A percentile compares a stretch with the other conserved stretches of the same genome.
phyloP scores from a whole-genome alignment of 2,797 vertebrate species.

The Rhynchonycteris naso region DNA sequence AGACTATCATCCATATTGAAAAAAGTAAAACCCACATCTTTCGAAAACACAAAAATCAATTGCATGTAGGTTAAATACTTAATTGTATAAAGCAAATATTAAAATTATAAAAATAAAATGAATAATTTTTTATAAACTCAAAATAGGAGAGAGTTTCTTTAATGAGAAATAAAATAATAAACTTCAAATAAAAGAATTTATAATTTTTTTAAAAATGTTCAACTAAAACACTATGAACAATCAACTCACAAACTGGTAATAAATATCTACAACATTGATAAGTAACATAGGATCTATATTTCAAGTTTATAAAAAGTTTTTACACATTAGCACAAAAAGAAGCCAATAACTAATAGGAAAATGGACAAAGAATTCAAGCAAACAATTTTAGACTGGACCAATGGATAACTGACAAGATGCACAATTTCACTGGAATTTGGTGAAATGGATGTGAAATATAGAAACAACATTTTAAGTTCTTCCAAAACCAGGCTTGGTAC shows the following conservation, averaged over 20 bases:
- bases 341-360: background rate
- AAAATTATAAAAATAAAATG: background rate
- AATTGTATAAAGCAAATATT: constrained; percentile 13
- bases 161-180: background rate
- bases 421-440: background rate
- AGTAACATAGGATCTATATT: background rate
- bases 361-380: background rate
- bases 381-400: background rate
- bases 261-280: background rate
- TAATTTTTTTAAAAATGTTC: background rate
- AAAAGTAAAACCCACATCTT: background rate
- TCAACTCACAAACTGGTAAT: background rate
- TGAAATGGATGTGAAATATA: background rate
- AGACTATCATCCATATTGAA: background rate
- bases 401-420: background rate
- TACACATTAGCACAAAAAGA: background rate
- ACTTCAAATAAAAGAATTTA: background rate
- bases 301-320: constrained; percentile 12
- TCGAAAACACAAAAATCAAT: background rate
- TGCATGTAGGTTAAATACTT: background rate
- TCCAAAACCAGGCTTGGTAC: background rate
- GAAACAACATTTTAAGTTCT: background rate
- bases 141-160: background rate
- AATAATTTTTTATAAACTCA: background rate
- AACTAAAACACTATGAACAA: background rate